Base-by-base conservation (phyloP, 2,797 vertebrate species). In the Ctenochaetus hawaiiensis region DNA sequence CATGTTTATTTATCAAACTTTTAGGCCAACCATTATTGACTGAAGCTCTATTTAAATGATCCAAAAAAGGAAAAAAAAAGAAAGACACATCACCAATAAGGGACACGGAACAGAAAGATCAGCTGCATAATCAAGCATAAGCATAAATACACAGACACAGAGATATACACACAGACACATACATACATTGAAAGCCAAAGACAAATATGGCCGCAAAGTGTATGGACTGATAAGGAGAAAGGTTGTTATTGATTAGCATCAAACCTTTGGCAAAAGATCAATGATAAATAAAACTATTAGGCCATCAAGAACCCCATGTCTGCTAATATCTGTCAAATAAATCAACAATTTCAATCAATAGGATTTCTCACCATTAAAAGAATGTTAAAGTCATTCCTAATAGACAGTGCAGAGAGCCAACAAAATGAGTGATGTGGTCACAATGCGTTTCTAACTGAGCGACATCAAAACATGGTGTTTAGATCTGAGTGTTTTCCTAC, bases 41-140 rank as follows among this genome's bases (percentile, higher is more conserved):
- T 78, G 58, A 85, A 86, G 81, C 80, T 70, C 68, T 48, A 30
- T 48, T 82, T 85, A 34, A 87, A 87, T 82, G 67, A 87, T 89
- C 87, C 61, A 83, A 67, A n/a, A 30, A 30, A 30, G 26, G 5
- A 30, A 26, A 4, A 30, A 8, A 39, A 39, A 39, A 8, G 39
- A 10, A 1, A 39, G 10, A 8, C 8, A 72, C 53, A 67, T 11
- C 23, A 77, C 9, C 34, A 60, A 71, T 72, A 69, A 82, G 68
- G 61, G 66, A 45, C 20, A 43, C 34, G 13, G 43, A 62, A 23
- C 47, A 60, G 12, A 66, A 67, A 80, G 20, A 84, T 72, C 68
- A 57, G 52, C 56, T 39, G 39, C 39, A 39, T 10, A 39, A 8
- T 8, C 39, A 39, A 8, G 39, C 39, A 39, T 10, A 22, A 7